A percentile compares a stretch with the other conserved stretches of the same genome.
phyloP scores from a whole-genome alignment of 2,888 invertebrate species.

The Tachina fera region DNA sequence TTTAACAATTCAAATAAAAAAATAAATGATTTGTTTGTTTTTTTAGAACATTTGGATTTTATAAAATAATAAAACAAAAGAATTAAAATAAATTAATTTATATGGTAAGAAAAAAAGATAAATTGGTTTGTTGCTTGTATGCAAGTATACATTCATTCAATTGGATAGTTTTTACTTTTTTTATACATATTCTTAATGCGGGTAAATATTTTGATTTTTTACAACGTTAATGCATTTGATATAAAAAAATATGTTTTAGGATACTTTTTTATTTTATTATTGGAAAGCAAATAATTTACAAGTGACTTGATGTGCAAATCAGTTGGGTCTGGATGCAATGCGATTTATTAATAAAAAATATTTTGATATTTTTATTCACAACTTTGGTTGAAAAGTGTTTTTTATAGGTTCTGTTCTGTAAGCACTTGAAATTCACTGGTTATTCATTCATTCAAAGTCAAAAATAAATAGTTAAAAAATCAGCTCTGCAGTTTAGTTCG shows the following conservation, averaged over 20 bases:
- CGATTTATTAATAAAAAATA: constrained; percentile 24
- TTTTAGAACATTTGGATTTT: constrained; percentile 7
- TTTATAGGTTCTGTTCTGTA: constrained; percentile 48
- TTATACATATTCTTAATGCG: neutral
- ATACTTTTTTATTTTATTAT: constrained; percentile 8
- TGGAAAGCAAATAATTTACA: constrained; percentile 59
- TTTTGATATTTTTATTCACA: constrained; percentile 10
- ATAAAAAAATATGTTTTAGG: neutral
- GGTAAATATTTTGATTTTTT: neutral
- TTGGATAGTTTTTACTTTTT: neutral
- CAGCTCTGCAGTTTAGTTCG: constrained; percentile 56
- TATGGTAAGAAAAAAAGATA: neutral
- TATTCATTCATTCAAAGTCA: constrained; percentile 16
- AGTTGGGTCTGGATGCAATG: constrained; percentile 47
- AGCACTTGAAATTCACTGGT: constrained; percentile 53
- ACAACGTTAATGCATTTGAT: neutral
- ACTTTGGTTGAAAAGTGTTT: constrained; percentile 33
- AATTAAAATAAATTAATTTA: constrained; percentile 3
- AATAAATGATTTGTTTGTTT: neutral
- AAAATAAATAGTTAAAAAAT: constrained; percentile 35
- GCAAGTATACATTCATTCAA: neutral
- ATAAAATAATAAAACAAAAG: neutral
- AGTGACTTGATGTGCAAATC: constrained; percentile 58
- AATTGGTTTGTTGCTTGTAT: neutral
- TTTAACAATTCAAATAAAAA: constrained; percentile 43